Conservation (phyloP, 2,888 invertebrate species). For the Cantharis flavilabris region DNA sequence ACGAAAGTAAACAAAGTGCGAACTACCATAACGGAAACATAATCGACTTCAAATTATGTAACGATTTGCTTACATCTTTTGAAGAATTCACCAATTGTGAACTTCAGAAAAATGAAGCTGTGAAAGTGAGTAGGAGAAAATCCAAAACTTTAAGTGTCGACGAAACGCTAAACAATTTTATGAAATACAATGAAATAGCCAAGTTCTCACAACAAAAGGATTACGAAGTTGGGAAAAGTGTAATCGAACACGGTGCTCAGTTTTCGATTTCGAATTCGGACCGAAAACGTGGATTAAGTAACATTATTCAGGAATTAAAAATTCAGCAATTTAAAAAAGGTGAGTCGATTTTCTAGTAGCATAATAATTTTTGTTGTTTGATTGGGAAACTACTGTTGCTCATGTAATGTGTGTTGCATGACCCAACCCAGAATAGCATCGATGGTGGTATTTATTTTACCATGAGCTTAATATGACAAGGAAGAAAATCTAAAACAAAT, state of each 20-base stretch:
- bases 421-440: background rate
- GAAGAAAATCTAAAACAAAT: background rate
- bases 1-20: background rate
- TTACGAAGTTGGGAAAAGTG: background rate
- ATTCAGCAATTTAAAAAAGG: conserved; percentile 23
- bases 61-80: conserved; percentile 5
- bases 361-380: background rate
- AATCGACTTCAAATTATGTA: conserved; percentile 2
- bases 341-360: conserved; percentile 9
- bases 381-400: background rate
- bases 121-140: background rate
- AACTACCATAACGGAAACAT: background rate
- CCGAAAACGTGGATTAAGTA: conserved; percentile 25
- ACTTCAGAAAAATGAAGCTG: background rate
- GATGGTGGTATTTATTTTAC: background rate
- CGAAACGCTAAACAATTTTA: background rate
- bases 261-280: conserved; percentile 25
- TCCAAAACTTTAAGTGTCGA: background rate
- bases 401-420: background rate
- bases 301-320: conserved; percentile 26
- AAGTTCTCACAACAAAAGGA: background rate
- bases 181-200: background rate
- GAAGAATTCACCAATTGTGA: conserved; percentile 6
- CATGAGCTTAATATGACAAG: background rate
- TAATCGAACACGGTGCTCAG: conserved; percentile 17